Evolutionary conservation across 2,113 vertebrate species (phyloP).

Genomic region (Piprites chloris): DNA sequence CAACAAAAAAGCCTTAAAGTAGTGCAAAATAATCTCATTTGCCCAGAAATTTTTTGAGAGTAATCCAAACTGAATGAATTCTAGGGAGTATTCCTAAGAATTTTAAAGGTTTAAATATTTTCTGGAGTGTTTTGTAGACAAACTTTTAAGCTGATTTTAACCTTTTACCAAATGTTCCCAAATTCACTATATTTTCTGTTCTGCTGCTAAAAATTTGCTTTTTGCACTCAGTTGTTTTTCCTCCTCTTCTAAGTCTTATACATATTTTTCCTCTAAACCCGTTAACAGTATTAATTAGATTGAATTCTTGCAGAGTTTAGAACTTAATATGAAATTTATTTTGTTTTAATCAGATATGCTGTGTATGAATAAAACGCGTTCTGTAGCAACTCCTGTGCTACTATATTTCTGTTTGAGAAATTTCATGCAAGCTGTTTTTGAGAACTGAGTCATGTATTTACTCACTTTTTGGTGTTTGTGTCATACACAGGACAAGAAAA

Average conservation of each 20-base stretch:
- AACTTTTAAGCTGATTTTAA: neutral
- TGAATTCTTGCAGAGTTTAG: neutral
- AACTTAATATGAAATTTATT: neutral
- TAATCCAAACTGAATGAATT: neutral
- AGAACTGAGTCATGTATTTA: neutral
- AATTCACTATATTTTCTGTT: neutral
- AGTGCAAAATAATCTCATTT: constrained; percentile 16
- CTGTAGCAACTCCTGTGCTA: neutral
- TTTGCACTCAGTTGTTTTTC: neutral
- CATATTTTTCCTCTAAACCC: neutral
- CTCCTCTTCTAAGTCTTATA: neutral
- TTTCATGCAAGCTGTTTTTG: neutral
- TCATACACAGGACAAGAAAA: neutral
- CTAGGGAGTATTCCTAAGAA: neutral
- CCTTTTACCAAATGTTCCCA: neutral
- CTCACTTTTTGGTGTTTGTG: neutral
- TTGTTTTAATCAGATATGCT: neutral
- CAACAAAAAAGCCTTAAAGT: neutral
- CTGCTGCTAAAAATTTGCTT: neutral
- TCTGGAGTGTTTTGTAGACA: neutral
- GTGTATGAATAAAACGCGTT: neutral
- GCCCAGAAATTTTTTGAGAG: neutral
- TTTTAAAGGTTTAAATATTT: neutral
- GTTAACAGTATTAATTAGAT: neutral
- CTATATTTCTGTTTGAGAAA: neutral